Evolutionary conservation across 1,140 invertebrate species (phyloP).

Genomic region (Penaeus japonicus): DNA sequence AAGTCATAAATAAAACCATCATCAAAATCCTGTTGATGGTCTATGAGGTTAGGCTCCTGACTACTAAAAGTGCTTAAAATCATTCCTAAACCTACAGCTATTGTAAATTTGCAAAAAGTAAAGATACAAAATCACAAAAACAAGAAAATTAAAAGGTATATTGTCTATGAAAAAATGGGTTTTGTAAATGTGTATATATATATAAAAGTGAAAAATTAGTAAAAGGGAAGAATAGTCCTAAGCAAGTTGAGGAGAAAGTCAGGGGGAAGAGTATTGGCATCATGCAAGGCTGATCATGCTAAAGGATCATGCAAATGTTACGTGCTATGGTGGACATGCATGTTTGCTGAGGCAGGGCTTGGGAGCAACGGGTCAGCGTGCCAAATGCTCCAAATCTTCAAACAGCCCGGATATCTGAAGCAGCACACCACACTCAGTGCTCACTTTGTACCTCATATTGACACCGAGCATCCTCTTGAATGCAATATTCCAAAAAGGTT

Average conservation of each 20-base stretch:
- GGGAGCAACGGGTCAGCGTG: constrained; percentile 57
- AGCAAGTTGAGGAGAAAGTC: not conserved
- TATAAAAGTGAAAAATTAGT: constrained; percentile 10
- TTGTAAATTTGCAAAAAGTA: too few species aligned
- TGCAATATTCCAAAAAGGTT: too few species aligned
- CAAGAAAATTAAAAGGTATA: too few species aligned
- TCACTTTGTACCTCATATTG: constrained; percentile 39
- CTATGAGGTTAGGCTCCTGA: too few species aligned
- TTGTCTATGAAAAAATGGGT: too few species aligned
- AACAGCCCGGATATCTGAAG: constrained; percentile 54
- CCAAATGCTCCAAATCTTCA: constrained; percentile 57
- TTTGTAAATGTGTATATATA: not conserved
- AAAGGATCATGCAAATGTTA: constrained; percentile 27
- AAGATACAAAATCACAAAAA: too few species aligned
- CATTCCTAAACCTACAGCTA: too few species aligned
- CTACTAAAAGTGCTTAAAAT: too few species aligned
- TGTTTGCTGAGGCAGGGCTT: constrained; percentile 54
- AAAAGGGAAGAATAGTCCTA: constrained; percentile 22
- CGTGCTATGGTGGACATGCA: constrained; percentile 42
- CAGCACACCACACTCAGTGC: constrained; percentile 52
- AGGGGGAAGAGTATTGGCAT: not conserved
- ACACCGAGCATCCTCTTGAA: constrained; percentile 6
- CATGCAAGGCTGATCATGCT: constrained; percentile 19
- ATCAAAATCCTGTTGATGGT: too few species aligned
- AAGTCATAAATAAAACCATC: too few species aligned